Base-by-base conservation (phyloP, 1,140 invertebrate genomes). In the Chelonus insularis region DNA sequence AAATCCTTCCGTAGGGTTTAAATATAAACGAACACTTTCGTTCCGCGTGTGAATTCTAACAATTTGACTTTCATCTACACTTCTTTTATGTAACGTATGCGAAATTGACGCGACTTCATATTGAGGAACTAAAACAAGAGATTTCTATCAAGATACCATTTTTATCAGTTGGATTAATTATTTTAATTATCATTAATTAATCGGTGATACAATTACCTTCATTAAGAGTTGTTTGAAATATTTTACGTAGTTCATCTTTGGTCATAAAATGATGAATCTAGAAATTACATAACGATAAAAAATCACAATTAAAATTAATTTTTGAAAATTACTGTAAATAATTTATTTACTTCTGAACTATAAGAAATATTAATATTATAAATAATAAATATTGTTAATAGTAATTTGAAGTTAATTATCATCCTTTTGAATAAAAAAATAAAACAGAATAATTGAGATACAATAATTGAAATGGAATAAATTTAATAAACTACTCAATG, bases 71-170 rank as follows among this genome's bases (percentile, higher is more conserved):
- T 41, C 5, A 32, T 54, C 39, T 1, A 57, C n/a, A 36, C 34
- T 51, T 16, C 54, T 25, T 37, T 56, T n/a, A 0, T 55, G 25
- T 25, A 64, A 36, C 0, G 16, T 62, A 55, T 73, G 70, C 37
- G 41, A 23, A 12, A 76, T 36, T 11, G 67, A 45, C 1, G 73
- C 70, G 3, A 78, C 47, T 43, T 76, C 69, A 55, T 76, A 72
- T 0, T 73, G 47, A 1, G 76, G 76, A 21, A 73, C 72, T 77
- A 52, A 29, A 23, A n/a, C n/a, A n/a, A n/a, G n/a, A n/a, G 57
- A 0, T 45, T 4, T 1, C 6, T 45, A 6, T 5, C 1, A 12
- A 5, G 8, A 4, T n/a, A 41, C 37, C 8, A 1, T 41, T 41
- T 41, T 11, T 41, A n/a, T n/a, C n/a, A n/a, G n/a, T n/a, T n/a